Evolutionary conservation across 2,113 vertebrate genomes (phyloP).

Genomic region (Chaetura pelagica): DNA sequence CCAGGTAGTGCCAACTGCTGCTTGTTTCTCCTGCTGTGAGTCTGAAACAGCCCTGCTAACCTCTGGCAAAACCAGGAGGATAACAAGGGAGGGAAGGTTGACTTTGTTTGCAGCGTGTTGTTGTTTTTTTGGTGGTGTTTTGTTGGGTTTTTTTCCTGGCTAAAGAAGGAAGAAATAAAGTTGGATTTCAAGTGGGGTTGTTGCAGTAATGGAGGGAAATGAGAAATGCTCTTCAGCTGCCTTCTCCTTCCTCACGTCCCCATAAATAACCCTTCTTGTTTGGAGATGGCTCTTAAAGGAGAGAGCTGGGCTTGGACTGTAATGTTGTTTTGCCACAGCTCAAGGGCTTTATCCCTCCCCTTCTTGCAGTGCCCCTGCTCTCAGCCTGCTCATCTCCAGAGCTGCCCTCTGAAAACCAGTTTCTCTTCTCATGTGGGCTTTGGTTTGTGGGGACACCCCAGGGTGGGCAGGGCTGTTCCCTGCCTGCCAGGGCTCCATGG

Average conservation of each 20-base stretch:
- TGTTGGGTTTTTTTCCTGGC: not conserved
- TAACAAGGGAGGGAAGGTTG: not conserved
- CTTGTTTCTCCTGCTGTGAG: not conserved
- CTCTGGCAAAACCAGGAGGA: not conserved
- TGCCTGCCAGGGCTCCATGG: rapidly evolving
- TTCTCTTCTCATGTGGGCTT: not conserved
- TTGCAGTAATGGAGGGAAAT: constrained; percentile 46
- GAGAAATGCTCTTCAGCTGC: constrained; percentile 52
- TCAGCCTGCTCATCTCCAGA: not conserved
- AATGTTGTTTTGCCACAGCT: not conserved
- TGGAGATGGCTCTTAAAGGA: rapidly evolving
- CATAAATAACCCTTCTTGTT: constrained; percentile 44
- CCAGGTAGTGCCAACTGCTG: not conserved
- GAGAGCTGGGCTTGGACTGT: not conserved
- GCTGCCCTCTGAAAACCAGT: rapidly evolving
- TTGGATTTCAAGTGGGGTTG: constrained; percentile 29
- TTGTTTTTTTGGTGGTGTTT: not conserved
- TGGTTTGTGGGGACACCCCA: not conserved
- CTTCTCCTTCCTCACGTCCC: not conserved
- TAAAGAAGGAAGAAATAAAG: not conserved
- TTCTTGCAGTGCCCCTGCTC: not conserved
- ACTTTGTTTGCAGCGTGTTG: not conserved
- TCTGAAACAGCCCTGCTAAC: not conserved
- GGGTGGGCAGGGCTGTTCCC: not conserved
- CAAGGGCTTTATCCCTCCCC: not conserved